phyloP scores from a whole-genome alignment of 2,888 invertebrate genomes.

The Sesia bembeciformis region DNA sequence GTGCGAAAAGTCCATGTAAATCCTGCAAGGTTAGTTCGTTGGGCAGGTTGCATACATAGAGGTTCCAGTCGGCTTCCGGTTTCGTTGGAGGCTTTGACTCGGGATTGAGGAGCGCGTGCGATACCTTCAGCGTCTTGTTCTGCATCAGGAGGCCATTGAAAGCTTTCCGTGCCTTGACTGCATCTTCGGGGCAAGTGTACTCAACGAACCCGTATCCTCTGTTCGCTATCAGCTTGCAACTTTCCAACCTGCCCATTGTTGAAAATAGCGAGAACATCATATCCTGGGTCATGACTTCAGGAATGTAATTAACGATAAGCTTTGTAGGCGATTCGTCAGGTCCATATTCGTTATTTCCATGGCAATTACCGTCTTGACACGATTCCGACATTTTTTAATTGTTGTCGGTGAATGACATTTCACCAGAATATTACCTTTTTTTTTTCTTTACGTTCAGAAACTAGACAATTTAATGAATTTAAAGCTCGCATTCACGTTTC shows the following conservation, averaged over 20 bases:
- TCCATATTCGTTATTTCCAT: slow-evolving; percentile 71
- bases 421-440: slow-evolving; percentile 42
- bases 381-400: slow-evolving; percentile 76
- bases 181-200: slow-evolving; percentile 68
- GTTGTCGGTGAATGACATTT: slow-evolving; percentile 74
- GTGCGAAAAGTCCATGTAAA: slow-evolving; percentile 71
- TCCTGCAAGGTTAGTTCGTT: slow-evolving; percentile 74
- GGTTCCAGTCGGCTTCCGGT: slow-evolving; percentile 73
- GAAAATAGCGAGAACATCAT: slow-evolving; percentile 74
- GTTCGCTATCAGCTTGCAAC: slow-evolving; percentile 73
- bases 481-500: too few relatives aligned
- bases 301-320: slow-evolving; percentile 75
- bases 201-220: slow-evolving; percentile 74
- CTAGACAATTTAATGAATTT: background rate
- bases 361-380: slow-evolving; percentile 76
- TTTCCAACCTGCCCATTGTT: slow-evolving; percentile 74
- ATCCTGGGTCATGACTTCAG: slow-evolving; percentile 74
- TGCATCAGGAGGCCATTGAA: slow-evolving; percentile 72
- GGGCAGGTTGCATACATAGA: slow-evolving; percentile 73
- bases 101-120: slow-evolving; percentile 67
- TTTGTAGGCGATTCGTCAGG: slow-evolving; percentile 73
- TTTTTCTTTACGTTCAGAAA: slow-evolving; percentile 39
- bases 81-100: slow-evolving; percentile 67
- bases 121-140: slow-evolving; percentile 71
- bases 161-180: slow-evolving; percentile 66